Evolutionary conservation across 2,797 vertebrate genomes (phyloP), one percentile per base, ranked within the genome.

Genomic region (Syngnathus rostellatus): DNA sequence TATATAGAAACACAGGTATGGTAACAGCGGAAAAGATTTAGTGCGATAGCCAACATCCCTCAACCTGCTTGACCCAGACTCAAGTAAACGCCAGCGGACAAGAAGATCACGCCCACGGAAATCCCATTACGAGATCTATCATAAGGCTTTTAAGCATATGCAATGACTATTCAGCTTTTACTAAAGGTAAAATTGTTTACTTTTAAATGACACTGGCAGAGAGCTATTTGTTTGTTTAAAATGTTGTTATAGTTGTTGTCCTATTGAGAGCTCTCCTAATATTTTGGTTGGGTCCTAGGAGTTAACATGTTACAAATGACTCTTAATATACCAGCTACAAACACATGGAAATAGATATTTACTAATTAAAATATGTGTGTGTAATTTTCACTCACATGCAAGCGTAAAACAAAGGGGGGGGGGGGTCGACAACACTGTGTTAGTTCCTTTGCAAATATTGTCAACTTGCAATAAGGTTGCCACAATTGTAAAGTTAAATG

Each of bases 61-160:
- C 25, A 63, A 8, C 62, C 46, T 11, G 6, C 25, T 45, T 64
- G 45, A 39, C 51, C 23, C 55, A 53, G 55, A 12, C 68, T 63
- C 54, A 55, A 55, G 53, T 23, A 39, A 65, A 62, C 25, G 8
- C 46, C 55, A 67, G 59, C 38, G 21, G 63, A 59, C 37, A 59
- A 6, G 51, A 11, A 63, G 66, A 67, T 80, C 74, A 71, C 48
- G 64, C 37, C n/a, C 19, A 31, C 40, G 46, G 64, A 74, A 81
- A 84, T 81, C 79, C 66, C 45, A 73, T 75, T 71, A 78, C n/a
- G 25, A 31, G 55, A 45, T 48, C 60, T 62, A 21, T 8, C 21
- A n/a, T 12, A 23, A 43, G 60, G 6, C 60, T 45, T 41, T 43
- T 3, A 68, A 23, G 5, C n/a, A 2, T 31, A 61, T 66, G 16